phyloP scores from a whole-genome alignment of 2,888 invertebrate genomes.

The Aplocera efformata region DNA sequence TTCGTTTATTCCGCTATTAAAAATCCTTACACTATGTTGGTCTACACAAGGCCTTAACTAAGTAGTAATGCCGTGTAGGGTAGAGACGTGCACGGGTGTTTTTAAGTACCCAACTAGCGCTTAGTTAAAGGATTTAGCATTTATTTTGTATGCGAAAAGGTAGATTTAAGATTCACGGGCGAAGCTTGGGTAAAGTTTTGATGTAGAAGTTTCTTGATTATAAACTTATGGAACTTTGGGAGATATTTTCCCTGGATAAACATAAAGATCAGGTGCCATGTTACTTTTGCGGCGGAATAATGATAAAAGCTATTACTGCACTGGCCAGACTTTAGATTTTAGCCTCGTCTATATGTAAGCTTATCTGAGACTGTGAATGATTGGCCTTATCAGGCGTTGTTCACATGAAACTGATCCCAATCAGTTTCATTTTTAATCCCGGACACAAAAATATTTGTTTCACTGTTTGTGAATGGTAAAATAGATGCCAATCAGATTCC shows the following conservation, averaged over 20 bases:
- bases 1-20: no score
- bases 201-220: slow-evolving; percentile 22
- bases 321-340: no score
- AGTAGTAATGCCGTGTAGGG: slow-evolving; percentile 23
- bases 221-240: slow-evolving; percentile 9
- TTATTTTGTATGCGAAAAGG: slow-evolving; percentile 30
- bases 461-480: no score
- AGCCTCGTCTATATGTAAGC: no score
- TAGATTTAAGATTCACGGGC: slow-evolving; percentile 18
- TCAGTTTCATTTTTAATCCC: no score
- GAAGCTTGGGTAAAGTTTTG: slow-evolving; percentile 13
- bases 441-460: no score
- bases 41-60: background rate
- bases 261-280: background rate
- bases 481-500: no score
- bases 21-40: slow-evolving; percentile 1
- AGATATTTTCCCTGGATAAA: background rate
- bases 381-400: no score
- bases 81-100: slow-evolving; percentile 48
- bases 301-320: no score
- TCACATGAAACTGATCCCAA: no score
- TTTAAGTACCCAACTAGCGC: slow-evolving; percentile 48
- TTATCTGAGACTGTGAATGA: no score
- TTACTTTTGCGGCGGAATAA: background rate
- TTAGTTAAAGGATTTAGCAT: slow-evolving; percentile 41